phyloP scores from a whole-genome alignment of 2,888 invertebrate genomes.

The Caenorhabditis zanzibari region DNA sequence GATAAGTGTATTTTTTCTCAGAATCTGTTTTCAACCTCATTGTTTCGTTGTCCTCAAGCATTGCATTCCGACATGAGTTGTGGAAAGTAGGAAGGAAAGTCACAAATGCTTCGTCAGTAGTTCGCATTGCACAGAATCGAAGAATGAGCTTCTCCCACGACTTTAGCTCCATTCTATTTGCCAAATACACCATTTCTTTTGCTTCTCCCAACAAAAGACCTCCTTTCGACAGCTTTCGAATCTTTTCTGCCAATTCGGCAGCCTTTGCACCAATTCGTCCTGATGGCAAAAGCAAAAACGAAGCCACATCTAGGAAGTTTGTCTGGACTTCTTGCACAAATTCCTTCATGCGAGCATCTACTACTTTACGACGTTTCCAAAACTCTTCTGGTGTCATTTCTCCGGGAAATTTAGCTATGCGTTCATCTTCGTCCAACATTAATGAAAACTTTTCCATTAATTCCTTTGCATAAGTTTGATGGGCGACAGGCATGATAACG shows the following conservation, averaged over 20 bases:
- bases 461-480: constrained; percentile 43
- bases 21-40: background rate
- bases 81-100: constrained; percentile 8
- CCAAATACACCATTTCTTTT: constrained; percentile 52
- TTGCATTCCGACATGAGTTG: background rate
- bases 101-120: constrained; percentile 13
- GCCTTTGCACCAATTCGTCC: constrained; percentile 19
- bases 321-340: constrained; percentile 55
- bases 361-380: constrained; percentile 49
- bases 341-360: constrained; percentile 44
- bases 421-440: constrained; percentile 55
- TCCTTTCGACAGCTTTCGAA: constrained; percentile 24
- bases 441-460: constrained; percentile 55
- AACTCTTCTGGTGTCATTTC: constrained; percentile 52
- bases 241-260: constrained; percentile 4
- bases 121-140: constrained; percentile 50
- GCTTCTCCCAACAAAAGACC: constrained; percentile 43
- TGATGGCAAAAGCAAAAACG: constrained; percentile 53
- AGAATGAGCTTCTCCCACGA: constrained; percentile 49
- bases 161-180: constrained; percentile 33
- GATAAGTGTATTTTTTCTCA: constrained; percentile 54
- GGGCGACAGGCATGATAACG: constrained; percentile 67
- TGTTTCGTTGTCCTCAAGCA: background rate
- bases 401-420: constrained; percentile 56
- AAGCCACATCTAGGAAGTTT: constrained; percentile 45